phyloP scores from a whole-genome alignment of 2,113 vertebrate species.

The Tyrannus savana region DNA sequence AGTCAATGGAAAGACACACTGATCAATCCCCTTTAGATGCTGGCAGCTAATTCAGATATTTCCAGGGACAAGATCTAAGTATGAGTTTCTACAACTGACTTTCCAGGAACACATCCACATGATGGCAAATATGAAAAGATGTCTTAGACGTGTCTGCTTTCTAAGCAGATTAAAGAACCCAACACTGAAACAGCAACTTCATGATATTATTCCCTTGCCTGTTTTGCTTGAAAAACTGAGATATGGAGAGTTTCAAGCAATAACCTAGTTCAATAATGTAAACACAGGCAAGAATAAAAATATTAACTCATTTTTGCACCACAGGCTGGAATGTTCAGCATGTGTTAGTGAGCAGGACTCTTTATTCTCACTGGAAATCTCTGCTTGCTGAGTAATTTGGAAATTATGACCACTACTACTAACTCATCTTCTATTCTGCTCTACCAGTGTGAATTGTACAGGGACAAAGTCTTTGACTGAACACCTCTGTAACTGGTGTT shows the following conservation, averaged over 20 bases:
- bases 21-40: neutral
- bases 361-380: neutral
- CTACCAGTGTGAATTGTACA: neutral
- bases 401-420: neutral
- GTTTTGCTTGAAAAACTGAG: neutral
- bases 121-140: neutral
- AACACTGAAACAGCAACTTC: neutral
- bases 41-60: neutral
- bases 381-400: neutral
- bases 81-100: neutral
- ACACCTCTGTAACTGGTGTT: neutral
- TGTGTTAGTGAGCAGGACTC: neutral
- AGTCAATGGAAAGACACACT: neutral
- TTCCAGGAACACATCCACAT: neutral
- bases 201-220: neutral
- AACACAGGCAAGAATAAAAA: neutral
- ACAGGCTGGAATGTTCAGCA: neutral
- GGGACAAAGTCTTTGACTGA: neutral
- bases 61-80: neutral
- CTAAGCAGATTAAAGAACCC: neutral
- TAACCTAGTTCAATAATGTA: neutral
- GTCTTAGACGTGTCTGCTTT: neutral
- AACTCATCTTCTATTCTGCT: neutral
- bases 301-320: neutral
- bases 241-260: neutral